Evolutionary conservation across 2,888 invertebrate genomes (phyloP).

Genomic region (Coronaproctus castanopsis): DNA sequence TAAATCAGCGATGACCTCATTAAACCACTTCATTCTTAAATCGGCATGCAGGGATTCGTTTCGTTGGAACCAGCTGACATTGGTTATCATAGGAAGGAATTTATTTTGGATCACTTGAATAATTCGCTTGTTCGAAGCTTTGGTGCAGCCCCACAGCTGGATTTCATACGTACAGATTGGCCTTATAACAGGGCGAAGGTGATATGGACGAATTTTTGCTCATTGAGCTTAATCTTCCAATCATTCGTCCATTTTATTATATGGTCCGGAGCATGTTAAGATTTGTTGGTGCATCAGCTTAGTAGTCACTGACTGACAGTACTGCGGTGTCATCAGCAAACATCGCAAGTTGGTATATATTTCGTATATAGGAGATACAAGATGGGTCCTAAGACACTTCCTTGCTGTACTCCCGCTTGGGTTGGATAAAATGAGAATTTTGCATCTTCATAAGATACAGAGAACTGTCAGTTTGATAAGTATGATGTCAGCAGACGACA

Average conservation of each 20-base stretch:
- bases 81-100: no score
- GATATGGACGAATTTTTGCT: background rate
- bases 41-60: no score
- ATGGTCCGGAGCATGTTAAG: background rate
- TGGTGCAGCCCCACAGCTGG: no score
- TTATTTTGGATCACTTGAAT: no score
- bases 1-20: no score
- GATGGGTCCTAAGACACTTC: background rate
- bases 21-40: no score
- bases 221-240: background rate
- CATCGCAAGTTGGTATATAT: background rate
- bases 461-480: background rate
- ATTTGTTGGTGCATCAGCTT: background rate
- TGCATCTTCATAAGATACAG: background rate
- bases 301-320: no score
- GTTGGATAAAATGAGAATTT: background rate
- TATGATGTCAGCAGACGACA: background rate
- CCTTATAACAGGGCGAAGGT: no score
- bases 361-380: background rate
- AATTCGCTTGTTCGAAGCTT: no score
- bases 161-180: no score
- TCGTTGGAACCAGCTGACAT: no score
- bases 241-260: background rate
- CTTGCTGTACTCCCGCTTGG: background rate
- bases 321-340: background rate